Evolutionary conservation across 2,888 invertebrate species (phyloP).

Genomic region (Agriopis marginaria): DNA sequence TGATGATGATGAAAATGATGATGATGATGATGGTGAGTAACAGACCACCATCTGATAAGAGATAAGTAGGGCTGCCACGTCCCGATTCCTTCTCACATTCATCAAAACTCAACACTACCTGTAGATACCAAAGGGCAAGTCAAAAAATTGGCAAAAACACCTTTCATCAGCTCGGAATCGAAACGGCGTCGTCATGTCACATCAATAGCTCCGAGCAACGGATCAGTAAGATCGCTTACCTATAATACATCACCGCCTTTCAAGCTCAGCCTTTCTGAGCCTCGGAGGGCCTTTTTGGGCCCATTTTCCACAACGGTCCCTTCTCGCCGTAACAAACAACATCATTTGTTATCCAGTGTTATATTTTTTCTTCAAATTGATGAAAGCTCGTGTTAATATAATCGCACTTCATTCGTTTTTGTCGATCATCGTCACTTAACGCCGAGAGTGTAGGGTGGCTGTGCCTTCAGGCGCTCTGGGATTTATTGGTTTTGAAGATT

Average conservation of each 20-base stretch:
- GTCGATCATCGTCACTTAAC: constrained; percentile 86
- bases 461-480: constrained; percentile 25
- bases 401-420: constrained; percentile 84
- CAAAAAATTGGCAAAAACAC: constrained; percentile 38
- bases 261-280: constrained; percentile 31
- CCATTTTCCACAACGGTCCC: constrained; percentile 64
- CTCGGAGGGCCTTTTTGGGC: constrained; percentile 53
- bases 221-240: constrained; percentile 49
- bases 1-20: too few relatives aligned
- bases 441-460: constrained; percentile 58
- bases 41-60: background rate
- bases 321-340: constrained; percentile 75
- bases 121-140: constrained; percentile 26
- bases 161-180: constrained; percentile 47
- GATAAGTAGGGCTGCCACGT: background rate
- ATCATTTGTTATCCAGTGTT: constrained; percentile 84
- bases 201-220: constrained; percentile 66
- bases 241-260: constrained; percentile 66
- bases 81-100: background rate
- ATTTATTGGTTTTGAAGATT: background rate
- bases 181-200: constrained; percentile 68
- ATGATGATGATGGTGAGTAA: too few relatives aligned
- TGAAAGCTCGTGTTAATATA: constrained; percentile 84
- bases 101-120: background rate
- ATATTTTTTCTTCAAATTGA: constrained; percentile 78